Base-by-base conservation (phyloP, 1,140 invertebrate species). In the Anagrus nilaparvatae region DNA sequence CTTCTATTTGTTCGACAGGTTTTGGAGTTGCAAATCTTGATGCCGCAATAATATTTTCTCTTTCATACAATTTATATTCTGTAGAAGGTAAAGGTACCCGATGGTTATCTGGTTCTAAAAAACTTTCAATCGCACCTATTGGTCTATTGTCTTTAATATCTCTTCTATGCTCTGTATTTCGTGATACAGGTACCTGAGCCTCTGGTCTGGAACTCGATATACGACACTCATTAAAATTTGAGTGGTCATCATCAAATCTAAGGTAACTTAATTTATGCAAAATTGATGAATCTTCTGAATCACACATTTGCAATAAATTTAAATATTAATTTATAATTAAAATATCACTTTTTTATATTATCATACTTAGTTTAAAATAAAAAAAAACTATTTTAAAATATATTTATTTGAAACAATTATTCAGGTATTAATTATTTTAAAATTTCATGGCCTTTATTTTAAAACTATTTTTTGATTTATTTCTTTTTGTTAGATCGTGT, bases 21-120 rank as follows among this genome's bases (percentile, higher is more conserved):
- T 83, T 84, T 10, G 82, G 80, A 9, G 80, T 82, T 4, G 81
- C 78, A 60, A 81, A 85, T 53, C 84, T 82, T 1, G 81, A 82
- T 16, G 80, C 77, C 20, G 81, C 78, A 52, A 84, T 78, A 18
- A 81, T 68, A 45, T 74, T 75, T 19, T 71, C 70, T 29, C 77
- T 69, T 45, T 81, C 78, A 42, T 79, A 79, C 12, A 78, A 58
- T 43, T 77, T 76, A 48, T 78, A 79, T 40, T 79, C 75, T 16
- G 41, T 27, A 7, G 51, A n/a, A 3, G 50, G 39, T 14, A 48
- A 21, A 24, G 44, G 12, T 41, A 46, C 17, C 43, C 54, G 32
- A 21, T 53, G 49, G 3, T 54, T 44, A 4, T 63, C 61, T 9
- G 68, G 59, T 17, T 67, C 63, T 8, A 69, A 59, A 44, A 76